Percentiles rank a stretch among this genome's conserved stretches.
Conservation (phyloP, 2,797 vertebrate species). For the Nasua narica region DNA sequence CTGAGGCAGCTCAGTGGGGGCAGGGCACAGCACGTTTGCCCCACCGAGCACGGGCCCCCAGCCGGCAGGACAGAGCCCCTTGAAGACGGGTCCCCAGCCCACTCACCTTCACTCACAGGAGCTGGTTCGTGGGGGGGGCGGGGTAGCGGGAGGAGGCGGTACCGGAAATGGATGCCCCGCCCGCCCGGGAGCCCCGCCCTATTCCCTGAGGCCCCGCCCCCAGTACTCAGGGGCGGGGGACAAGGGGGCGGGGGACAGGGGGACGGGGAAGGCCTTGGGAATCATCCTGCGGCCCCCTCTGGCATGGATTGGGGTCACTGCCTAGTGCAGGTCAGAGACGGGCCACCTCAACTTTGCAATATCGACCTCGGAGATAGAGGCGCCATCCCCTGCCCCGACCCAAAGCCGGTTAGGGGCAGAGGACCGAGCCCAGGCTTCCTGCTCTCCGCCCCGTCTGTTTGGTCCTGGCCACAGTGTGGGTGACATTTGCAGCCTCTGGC, state of each 20-base stretch:
- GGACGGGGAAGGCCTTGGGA: accelerated
- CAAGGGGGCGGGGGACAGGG: neutral
- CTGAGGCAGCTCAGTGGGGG: neutral
- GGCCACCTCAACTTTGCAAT: neutral
- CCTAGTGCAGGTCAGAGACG: neutral
- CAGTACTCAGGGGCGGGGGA: accelerated
- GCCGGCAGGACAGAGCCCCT: accelerated
- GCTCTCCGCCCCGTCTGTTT: neutral
- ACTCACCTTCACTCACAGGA: accelerated
- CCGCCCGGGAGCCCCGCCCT: accelerated
- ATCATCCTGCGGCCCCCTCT: neutral
- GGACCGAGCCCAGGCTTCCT: neutral
- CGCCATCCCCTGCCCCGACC: too few species aligned
- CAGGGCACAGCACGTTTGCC: neutral
- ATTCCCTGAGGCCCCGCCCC: neutral
- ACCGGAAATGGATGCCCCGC: accelerated
- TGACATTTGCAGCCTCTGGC: neutral
- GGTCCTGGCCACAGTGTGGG: neutral
- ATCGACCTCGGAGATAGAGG: neutral
- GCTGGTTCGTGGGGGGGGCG: accelerated
- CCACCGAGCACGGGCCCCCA: neutral
- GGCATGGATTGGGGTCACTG: neutral
- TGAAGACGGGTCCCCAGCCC: accelerated
- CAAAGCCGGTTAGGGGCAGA: neutral
- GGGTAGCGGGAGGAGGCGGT: neutral